phyloP scores from a whole-genome alignment of 2,797 vertebrate genomes.

The Glossophaga mutica region DNA sequence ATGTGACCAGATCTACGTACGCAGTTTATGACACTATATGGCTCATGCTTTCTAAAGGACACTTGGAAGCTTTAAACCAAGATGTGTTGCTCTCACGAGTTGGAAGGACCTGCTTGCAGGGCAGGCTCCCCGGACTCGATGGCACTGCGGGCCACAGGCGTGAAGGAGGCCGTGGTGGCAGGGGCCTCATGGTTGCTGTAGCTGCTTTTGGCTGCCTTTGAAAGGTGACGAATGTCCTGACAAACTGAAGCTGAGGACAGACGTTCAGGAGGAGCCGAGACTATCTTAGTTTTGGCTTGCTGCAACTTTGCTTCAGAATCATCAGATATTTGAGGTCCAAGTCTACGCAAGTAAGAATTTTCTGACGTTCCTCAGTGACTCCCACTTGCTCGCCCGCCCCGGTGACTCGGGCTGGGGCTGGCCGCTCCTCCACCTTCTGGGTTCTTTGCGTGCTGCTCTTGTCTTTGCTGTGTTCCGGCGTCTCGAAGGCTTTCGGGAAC shows the following conservation, averaged over 20 bases:
- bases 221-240: neutral
- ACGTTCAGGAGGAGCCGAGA: neutral
- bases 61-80: neutral
- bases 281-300: neutral
- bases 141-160: rapidly evolving
- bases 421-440: rapidly evolving
- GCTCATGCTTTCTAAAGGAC: neutral
- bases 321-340: neutral
- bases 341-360: neutral
- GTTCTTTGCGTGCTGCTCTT: rapidly evolving
- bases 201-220: neutral
- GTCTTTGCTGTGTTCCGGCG: neutral
- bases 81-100: neutral
- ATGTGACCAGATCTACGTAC: neutral
- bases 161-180: rapidly evolving
- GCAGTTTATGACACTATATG: rapidly evolving
- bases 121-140: neutral
- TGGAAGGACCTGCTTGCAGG: neutral
- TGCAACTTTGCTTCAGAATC: neutral
- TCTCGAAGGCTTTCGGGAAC: neutral
- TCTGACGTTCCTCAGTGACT: neutral
- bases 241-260: neutral
- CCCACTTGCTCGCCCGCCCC: neutral
- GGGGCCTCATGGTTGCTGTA: rapidly evolving
- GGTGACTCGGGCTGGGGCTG: rapidly evolving